phyloP scores from a whole-genome alignment of 2,888 invertebrate species.

The Mythimna vitellina region DNA sequence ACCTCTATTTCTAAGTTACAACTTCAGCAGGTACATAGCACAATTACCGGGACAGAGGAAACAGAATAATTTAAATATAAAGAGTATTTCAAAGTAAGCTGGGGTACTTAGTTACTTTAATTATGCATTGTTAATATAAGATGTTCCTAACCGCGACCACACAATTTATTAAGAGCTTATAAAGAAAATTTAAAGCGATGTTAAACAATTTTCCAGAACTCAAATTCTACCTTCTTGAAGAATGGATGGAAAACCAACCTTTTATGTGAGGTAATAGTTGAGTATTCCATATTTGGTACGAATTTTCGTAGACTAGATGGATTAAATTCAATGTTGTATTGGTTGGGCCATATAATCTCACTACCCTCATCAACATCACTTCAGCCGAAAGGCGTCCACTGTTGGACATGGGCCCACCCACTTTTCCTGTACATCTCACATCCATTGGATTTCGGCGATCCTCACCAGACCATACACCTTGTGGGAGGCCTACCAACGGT shows the following conservation, averaged over 20 bases:
- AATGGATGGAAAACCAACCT: not conserved
- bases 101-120: not conserved
- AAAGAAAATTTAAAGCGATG: constrained; percentile 8
- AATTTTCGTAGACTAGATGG: no score
- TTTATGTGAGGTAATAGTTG: not conserved
- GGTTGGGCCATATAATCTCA: no score
- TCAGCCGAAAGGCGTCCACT: no score
- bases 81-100: constrained; percentile 2
- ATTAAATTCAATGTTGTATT: no score
- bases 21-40: not conserved
- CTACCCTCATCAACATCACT: no score
- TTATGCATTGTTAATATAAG: constrained; percentile 11
- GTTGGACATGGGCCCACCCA: no score
- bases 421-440: no score
- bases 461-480: no score
- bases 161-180: constrained; percentile 26
- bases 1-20: no score
- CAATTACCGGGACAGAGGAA: not conserved
- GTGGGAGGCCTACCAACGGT: no score
- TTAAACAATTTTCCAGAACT: not conserved
- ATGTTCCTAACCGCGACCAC: constrained; percentile 14
- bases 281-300: no score
- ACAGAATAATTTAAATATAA: constrained; percentile 6
- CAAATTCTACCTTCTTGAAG: not conserved
- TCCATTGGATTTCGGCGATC: no score